Conservation (phyloP, 2,797 vertebrate species). For the Esox masquinongy region DNA sequence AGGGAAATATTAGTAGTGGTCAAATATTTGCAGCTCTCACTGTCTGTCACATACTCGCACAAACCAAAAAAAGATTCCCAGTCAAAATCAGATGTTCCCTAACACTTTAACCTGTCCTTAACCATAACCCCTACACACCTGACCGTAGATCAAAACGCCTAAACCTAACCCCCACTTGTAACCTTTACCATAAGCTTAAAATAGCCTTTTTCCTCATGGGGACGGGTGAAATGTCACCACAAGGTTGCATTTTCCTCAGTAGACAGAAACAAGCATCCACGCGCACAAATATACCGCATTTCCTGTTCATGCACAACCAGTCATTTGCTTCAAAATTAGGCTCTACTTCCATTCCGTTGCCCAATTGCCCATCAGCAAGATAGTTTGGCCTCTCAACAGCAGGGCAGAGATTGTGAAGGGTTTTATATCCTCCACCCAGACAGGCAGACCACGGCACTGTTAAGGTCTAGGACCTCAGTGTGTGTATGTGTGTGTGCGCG, state of each 20-base stretch:
- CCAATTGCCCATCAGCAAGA: conserved; percentile 23
- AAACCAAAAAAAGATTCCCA: too few relatives aligned
- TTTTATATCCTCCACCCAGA: background rate
- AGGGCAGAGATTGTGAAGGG: background rate
- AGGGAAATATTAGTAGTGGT: background rate
- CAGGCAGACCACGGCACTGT: background rate
- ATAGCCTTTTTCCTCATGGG: too few relatives aligned
- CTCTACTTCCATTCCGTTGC: conserved; percentile 22
- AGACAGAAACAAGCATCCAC: background rate
- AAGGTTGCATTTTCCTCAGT: too few relatives aligned
- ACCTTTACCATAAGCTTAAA: too few relatives aligned
- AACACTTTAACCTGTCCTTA: too few relatives aligned
- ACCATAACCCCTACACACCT: too few relatives aligned
- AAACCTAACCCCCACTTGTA: too few relatives aligned
- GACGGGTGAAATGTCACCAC: too few relatives aligned
- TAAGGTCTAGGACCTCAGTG: background rate
- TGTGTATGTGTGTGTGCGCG: background rate
- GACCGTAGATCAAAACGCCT: too few relatives aligned
- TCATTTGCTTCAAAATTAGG: conserved; percentile 37
- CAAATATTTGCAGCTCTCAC: background rate
- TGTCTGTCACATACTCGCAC: background rate
- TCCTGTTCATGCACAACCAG: background rate
- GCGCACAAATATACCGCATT: background rate
- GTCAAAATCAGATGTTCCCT: too few relatives aligned
- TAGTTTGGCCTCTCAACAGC: background rate